A percentile compares a stretch with the other conserved stretches of the same genome.
These are phyloP conservation scores for Varanus komodoensis DNA, from an alignment of 2,113 vertebrate species.

Conservation along the genomic window DNA sequence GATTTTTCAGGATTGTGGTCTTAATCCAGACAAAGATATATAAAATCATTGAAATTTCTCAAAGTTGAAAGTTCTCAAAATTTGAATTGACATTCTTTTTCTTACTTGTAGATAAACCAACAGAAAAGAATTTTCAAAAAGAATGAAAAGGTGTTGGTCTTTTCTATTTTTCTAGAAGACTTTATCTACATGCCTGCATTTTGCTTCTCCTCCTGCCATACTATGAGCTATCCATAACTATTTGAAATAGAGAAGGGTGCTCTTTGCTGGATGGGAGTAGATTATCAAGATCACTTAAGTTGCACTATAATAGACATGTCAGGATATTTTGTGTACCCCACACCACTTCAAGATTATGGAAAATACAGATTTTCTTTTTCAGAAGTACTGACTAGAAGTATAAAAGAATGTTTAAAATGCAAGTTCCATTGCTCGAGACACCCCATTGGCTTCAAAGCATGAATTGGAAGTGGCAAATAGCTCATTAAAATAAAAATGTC, in stretches of 20 bases:
- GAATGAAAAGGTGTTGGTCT: background rate
- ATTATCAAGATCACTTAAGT: background rate
- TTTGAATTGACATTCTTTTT: background rate
- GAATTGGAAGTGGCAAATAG: slow-evolving; percentile 39
- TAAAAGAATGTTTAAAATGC: slow-evolving; percentile 41
- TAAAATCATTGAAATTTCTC: background rate
- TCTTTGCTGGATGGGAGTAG: background rate
- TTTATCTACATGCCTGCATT: background rate
- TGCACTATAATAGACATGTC: background rate
- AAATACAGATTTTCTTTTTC: background rate
- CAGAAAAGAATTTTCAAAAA: background rate
- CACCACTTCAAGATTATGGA: background rate
- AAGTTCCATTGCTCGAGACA: background rate
- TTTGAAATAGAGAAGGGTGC: background rate
- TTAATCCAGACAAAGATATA: background rate
- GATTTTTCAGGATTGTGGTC: background rate
- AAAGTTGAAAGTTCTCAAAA: background rate
- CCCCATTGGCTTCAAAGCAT: slow-evolving; percentile 38
- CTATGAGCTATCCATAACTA: background rate
- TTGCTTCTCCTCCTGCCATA: background rate
- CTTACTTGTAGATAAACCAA: background rate
- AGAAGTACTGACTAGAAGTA: background rate
- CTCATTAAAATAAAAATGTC: slow-evolving; percentile 65
- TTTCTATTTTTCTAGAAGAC: background rate
- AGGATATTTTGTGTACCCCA: background rate